Base-by-base conservation (phyloP, 2,113 vertebrate species). In the Cyanocitta stelleri region DNA sequence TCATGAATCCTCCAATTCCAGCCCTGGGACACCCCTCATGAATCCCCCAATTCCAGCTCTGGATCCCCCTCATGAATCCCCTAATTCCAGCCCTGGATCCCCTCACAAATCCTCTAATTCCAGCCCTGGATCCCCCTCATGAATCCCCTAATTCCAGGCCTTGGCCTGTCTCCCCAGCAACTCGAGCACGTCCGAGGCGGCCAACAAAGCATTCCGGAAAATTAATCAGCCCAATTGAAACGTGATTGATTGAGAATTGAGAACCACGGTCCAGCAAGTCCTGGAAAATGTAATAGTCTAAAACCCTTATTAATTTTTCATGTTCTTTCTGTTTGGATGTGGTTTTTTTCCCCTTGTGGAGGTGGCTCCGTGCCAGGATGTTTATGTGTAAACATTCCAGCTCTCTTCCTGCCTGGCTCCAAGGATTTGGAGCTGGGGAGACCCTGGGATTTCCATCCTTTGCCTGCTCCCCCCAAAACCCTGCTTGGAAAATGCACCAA, bases 291-390 rank as follows among this genome's bases (percentile, higher is more conserved):
- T 85, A 96, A 95, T 93, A 67, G 72, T 93, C 93, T 94, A 86
- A 96, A 91, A 91, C 72, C 52, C 44, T 72, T 77, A 94, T 89
- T 96, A 90, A 95, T 94, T 96, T 96, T 96, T 94, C 92, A 94
- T 93, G 85, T 84, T 88, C 81, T 69, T 82, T 89, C 82, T 69
- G 43, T 20, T 76, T 67, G 71, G 58, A 59, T 59, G 30, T 72
- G 64, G 64, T 27, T 37, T 33, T 27, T 8, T 5, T 11, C n/a
- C 44, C 44, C 44, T 81, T 17, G n/a, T 18, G 13, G 48, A 59
- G 63, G 46, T 83, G 95, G 93, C 87, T 87, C 23, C 0, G 0
- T 83, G 95, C 96, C 91, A 87, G 48, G 54, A 56, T 55, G 33
- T 80, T 77, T 35, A 16, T 41, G 51, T 39, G 62, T 37, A 73